Evolutionary conservation across 2,113 vertebrate species (phyloP).

Genomic region (Varanus komodoensis): DNA sequence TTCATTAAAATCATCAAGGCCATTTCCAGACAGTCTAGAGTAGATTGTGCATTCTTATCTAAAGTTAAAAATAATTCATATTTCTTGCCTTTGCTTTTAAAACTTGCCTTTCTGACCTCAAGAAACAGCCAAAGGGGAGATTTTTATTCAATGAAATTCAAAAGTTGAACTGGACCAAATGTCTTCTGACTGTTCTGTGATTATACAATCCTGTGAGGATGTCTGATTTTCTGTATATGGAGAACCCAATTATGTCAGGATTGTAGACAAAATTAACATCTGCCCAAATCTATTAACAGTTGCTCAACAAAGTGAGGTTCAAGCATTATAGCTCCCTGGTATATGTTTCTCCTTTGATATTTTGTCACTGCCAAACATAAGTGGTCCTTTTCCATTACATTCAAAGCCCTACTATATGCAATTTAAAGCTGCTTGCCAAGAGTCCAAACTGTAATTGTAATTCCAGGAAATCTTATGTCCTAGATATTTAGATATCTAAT

Average conservation of each 20-base stretch:
- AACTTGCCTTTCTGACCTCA: constrained; percentile 31
- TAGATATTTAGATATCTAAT: not conserved
- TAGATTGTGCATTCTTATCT: constrained; percentile 62
- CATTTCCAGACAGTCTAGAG: constrained; percentile 60
- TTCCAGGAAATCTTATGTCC: not conserved
- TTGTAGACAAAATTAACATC: not conserved
- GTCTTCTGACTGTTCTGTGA: fast-evolving
- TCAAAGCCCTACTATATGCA: not conserved
- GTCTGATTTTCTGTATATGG: not conserved
- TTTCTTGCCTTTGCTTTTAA: constrained; percentile 51
- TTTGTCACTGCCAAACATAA: not conserved
- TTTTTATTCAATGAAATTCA: not conserved
- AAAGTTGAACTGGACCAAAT: not conserved
- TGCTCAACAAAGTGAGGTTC: not conserved
- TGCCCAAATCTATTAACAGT: not conserved
- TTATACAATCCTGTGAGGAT: not conserved
- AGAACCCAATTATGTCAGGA: not conserved
- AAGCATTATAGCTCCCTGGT: not conserved
- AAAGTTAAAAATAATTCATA: constrained; percentile 52
- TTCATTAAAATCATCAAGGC: constrained; percentile 66
- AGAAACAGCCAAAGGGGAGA: constrained; percentile 20
- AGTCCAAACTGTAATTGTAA: not conserved
- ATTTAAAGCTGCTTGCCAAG: not conserved
- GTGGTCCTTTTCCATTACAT: not conserved
- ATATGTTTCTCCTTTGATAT: not conserved